Conservation (phyloP, 2,113 vertebrate species). For the Caracal caracal region DNA sequence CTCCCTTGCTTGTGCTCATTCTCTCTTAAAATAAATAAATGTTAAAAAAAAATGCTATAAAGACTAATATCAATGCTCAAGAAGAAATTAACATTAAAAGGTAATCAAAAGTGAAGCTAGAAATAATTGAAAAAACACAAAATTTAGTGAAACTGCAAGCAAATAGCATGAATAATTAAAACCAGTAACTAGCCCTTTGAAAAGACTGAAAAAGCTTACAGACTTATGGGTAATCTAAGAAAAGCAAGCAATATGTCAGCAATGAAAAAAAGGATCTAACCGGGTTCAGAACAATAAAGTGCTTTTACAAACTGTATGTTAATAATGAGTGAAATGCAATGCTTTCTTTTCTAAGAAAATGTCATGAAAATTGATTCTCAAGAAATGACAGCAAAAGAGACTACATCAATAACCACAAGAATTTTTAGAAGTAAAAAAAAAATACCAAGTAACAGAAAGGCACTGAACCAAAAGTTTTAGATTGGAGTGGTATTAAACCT, state of each 20-base stretch:
- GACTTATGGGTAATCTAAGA: neutral
- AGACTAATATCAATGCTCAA: neutral
- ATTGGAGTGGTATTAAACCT: neutral
- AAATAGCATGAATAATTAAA: neutral
- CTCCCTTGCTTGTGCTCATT: no score
- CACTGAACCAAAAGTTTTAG: neutral
- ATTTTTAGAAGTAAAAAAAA: neutral
- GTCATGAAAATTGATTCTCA: neutral
- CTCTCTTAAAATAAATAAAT: no score
- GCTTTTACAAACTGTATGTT: neutral
- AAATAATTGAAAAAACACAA: neutral
- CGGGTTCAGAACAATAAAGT: neutral
- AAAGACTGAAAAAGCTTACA: neutral
- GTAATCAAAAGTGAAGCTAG: neutral
- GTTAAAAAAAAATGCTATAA: neutral
- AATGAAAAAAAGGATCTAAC: neutral
- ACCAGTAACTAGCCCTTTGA: neutral
- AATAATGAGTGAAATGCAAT: neutral
- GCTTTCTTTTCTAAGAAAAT: neutral
- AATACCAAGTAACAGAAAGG: neutral
- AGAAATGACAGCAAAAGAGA: neutral
- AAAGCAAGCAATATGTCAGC: neutral
- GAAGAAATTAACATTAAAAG: neutral
- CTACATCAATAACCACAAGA: neutral
- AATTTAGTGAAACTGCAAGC: neutral